Evolutionary conservation across 2,797 vertebrate genomes (phyloP), one percentile per base, ranked within the genome.

Genomic region (Acrossocheilus wenchowensis): DNA sequence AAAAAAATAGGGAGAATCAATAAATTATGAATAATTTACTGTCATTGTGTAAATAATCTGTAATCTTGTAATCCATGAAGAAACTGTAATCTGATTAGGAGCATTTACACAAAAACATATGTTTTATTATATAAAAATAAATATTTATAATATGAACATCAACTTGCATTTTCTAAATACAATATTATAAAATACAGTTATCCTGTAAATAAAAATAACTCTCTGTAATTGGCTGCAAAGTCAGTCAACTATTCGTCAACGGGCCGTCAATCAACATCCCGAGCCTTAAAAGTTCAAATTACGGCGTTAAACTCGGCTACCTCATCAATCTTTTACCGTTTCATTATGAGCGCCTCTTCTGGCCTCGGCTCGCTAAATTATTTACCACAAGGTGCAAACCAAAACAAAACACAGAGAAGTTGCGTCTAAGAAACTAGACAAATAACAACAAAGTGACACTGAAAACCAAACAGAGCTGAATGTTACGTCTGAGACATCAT

Each of bases 241-340:
- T n/a, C 12, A 26, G 90, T 72, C 66, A 87, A 69, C 23, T 39
- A 21, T 60, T 78, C 0, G 0, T 64, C 68, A 80, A 69, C 26
- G 19, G 15, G 60, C 64, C 50, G 86, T 90, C 84, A 86, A 85
- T 81, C 89, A 86, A 87, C 87, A 82, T 50, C 85, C 74, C 85
- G 90, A 88, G 84, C 86, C 89, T 86, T 87, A 90, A 78, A 90
- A 91, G 91, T 91, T 92, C 89, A 81, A 91, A 92, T 94, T 92
- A 94, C 90, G 88, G 86, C 85, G 86, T 93, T 92, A 93, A 91
- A 92, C 81, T 90, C 87, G 80, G 90, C 90, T 88, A 92, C 89
- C 92, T 90, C 89, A 94, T 96, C 86, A 95, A 95, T 95, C 91
- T 95, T 95, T 95, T 89, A 94, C 48, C 73, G 78, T 91, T 88